Percentiles rank a stretch among this genome's conserved stretches.
These are phyloP conservation scores for Oxyura jamaicensis DNA, from an alignment of 2,113 vertebrate genomes.

Conservation along the genomic window DNA sequence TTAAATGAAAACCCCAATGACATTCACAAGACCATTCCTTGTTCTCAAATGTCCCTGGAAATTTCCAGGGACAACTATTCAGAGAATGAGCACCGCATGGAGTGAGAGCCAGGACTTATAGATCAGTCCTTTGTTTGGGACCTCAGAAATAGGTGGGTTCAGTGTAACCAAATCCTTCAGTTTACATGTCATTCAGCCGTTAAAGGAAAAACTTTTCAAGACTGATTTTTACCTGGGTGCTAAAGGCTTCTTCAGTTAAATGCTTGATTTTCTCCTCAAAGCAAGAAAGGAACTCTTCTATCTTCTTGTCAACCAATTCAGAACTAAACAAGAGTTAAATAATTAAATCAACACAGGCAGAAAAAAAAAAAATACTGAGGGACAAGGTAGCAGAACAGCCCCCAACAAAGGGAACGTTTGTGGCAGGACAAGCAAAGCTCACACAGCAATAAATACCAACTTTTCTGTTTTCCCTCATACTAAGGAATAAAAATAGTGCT, in stretches of 20 bases:
- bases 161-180: not conserved
- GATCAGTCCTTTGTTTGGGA: not conserved
- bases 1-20: not conserved
- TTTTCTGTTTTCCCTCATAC: too few relatives aligned
- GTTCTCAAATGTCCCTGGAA: not conserved
- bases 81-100: not conserved
- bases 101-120: not conserved
- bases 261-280: conserved; percentile 87
- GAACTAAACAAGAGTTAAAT: conserved; percentile 80
- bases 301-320: conserved; percentile 91
- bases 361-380: not conserved
- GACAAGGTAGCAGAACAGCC: not conserved
- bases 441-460: not conserved
- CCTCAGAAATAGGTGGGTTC: rapidly evolving
- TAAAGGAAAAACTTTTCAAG: not conserved
- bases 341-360: not conserved
- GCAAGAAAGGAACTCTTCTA: conserved; percentile 90
- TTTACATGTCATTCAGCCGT: not conserved
- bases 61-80: not conserved
- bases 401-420: not conserved
- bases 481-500: not conserved
- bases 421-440: too few relatives aligned
- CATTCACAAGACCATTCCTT: not conserved
- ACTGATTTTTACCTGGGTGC: conserved; percentile 79
- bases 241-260: conserved; percentile 90